Evolutionary conservation across 2,888 invertebrate genomes (phyloP).

Genomic region (Dione vanillae): DNA sequence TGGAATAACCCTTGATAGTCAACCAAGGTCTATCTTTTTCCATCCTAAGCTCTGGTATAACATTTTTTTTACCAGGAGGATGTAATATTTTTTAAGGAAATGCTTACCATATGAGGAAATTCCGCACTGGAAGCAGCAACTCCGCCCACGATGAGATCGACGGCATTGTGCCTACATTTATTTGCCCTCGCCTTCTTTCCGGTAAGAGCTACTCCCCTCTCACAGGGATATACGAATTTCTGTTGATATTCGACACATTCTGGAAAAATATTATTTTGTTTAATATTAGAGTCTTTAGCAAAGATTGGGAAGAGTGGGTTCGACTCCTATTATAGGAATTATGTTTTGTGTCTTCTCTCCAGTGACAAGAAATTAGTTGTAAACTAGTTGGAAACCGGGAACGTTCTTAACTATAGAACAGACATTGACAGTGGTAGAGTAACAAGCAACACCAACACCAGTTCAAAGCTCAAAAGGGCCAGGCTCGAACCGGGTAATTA

Average conservation of each 20-base stretch:
- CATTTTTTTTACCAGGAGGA: too few species aligned
- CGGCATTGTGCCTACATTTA: constrained; percentile 57
- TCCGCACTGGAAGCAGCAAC: constrained; percentile 52
- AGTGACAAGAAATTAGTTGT: background rate
- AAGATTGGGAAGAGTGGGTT: too few species aligned
- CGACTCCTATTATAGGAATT: background rate
- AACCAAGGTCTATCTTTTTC: too few species aligned
- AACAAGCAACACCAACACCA: too few species aligned
- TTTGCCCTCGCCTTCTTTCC: constrained; percentile 49
- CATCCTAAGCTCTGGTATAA: too few species aligned
- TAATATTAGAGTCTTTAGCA: too few species aligned
- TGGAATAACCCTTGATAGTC: too few species aligned
- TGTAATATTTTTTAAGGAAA: background rate
- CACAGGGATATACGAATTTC: constrained; percentile 59
- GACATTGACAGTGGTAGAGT: too few species aligned
- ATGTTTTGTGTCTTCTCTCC: background rate
- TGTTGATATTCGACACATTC: constrained; percentile 67
- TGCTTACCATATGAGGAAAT: constrained; percentile 62
- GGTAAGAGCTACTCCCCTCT: constrained; percentile 47
- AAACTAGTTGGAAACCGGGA: background rate
- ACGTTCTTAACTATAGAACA: too few species aligned
- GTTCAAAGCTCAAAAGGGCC: too few species aligned
- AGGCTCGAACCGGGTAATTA: too few species aligned
- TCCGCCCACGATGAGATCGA: constrained; percentile 60
- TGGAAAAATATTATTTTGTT: constrained; percentile 46